These are phyloP conservation scores for Neuroterus valhalla DNA, from an alignment of 1,140 invertebrate species.

Conservation along the genomic window DNA sequence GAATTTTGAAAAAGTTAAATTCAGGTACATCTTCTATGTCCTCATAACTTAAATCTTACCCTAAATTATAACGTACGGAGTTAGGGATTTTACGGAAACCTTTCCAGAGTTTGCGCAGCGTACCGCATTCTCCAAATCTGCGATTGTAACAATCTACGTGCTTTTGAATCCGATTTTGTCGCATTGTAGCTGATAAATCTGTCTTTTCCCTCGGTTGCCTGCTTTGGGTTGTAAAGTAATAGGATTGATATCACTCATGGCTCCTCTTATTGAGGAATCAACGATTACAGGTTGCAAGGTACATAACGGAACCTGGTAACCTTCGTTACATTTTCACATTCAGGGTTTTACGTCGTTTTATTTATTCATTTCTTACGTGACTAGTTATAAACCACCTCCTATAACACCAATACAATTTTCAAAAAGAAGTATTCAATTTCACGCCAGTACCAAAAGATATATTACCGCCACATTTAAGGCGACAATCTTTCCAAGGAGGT, in stretches of 20 bases:
- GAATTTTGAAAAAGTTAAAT: background rate
- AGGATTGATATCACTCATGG: constrained; percentile 1
- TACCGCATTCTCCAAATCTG: constrained; percentile 51
- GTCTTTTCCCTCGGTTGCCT: constrained; percentile 32
- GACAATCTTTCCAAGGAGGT: no score
- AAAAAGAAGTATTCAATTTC: constrained; percentile 31
- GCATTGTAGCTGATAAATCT: constrained; percentile 38
- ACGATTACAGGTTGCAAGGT: no score
- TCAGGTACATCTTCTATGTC: background rate
- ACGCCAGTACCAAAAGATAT: background rate
- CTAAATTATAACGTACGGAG: background rate
- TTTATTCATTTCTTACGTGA: constrained; percentile 9
- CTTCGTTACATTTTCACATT: background rate
- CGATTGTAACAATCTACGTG: constrained; percentile 57
- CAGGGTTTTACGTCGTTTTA: constrained; percentile 10
- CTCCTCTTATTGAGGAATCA: no score
- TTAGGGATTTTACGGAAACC: constrained; percentile 3
- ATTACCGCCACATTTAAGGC: background rate
- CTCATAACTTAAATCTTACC: background rate
- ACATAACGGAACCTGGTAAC: no score
- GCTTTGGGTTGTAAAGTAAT: constrained; percentile 1
- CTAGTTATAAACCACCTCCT: constrained; percentile 23
- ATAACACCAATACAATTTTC: background rate
- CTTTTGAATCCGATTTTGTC: constrained; percentile 41
- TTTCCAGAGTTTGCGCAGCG: constrained; percentile 29